Base-by-base conservation (phyloP, 2,797 vertebrate genomes). In the Sebastes flavidus region DNA sequence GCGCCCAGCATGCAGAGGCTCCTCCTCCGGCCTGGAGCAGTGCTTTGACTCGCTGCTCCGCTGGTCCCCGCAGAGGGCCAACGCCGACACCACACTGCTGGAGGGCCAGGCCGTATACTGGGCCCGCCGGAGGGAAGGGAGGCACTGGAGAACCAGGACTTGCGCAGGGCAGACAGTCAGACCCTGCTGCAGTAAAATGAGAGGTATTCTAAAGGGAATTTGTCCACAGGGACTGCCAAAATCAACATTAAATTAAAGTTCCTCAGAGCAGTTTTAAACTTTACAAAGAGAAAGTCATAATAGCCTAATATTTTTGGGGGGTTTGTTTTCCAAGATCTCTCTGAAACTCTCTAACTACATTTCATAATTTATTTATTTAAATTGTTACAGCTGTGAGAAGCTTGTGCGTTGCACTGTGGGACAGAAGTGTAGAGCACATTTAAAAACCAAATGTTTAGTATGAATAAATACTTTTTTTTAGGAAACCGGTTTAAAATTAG, bases 251-350 rank as follows among this genome's bases (percentile, higher is more conserved):
- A 61, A 61, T 34, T 7, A 16, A 34, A 61, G 10, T 34, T 34
- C 20, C 59, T 32, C 30, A 1, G 2, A 22, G 32, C 13, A 22
- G 32, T 62, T 36, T 65, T 25, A 52, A 54, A 61, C 29, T 20
- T 65, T 20, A 77, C 74, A 82, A 38, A 77, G 58, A 71, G 11
- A 77, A 75, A 73, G 16, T 46, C 13, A 36, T 69, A 16, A 75
- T 80, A 55, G 16, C 4, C 3, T 2, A 4, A 72, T 13, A 20
- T 5, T 49, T 27, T 27, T 12, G 42, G 42, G 13, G 24, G n/a
- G 5, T 34, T 75, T 34, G 13, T 62, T 81, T 68, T 49, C 32
- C 8, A 25, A 70, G 4, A 54, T 72, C 42, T 78, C 69, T 69
- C 25, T 61, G 16, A 68, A 81, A n/a, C 18, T 5, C 11, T 65